Evolutionary conservation across 2,888 invertebrate species (phyloP), one percentile per base, ranked within the genome.

Genomic region (Dimorphilus gyrociliatus): DNA sequence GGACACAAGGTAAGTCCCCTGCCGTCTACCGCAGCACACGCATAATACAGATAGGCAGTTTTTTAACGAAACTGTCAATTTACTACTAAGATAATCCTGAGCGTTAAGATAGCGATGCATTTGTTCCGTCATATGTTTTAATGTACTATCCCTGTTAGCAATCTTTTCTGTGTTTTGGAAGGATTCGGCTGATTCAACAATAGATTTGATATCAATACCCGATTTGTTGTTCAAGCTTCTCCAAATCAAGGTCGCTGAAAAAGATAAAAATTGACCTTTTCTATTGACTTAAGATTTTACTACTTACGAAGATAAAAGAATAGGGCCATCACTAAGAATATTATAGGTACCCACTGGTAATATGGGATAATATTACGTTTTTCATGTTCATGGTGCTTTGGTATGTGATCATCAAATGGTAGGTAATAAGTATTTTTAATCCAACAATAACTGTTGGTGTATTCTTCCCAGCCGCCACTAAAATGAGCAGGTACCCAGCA

Each of bases 1-100:
- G 16, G 58, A 48, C 12, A 64, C 56, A 19, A 67, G 55, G 43
- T 64, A 68, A 40, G 65, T 64, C 23, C 67, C 67, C 32, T 51
- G 50, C 13, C 53, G 46, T 39, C 55, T 53, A 2, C 60, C 58
- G 41, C 53, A 53, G n/a, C n/a, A n/a, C n/a, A n/a, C n/a, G n/a
- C n/a, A n/a, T n/a, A n/a, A n/a, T n/a, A n/a, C 8, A 21, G 8
- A n/a, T n/a, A n/a, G n/a, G n/a, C n/a, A n/a, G n/a, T n/a, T n/a
- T n/a, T n/a, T n/a, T n/a, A n/a, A n/a, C 21, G 7, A 25, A 12
- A 8, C 8, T 12, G 12, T 25, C 12, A 8, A n/a, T 25, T 7
- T n/a, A n/a, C n/a, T n/a, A n/a, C n/a, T n/a, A n/a, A n/a, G n/a
- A n/a, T n/a, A n/a, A n/a, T n/a, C n/a, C n/a, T n/a, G n/a, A n/a